phyloP scores from a whole-genome alignment of 2,888 invertebrate species.

The Cetonia aurata region DNA sequence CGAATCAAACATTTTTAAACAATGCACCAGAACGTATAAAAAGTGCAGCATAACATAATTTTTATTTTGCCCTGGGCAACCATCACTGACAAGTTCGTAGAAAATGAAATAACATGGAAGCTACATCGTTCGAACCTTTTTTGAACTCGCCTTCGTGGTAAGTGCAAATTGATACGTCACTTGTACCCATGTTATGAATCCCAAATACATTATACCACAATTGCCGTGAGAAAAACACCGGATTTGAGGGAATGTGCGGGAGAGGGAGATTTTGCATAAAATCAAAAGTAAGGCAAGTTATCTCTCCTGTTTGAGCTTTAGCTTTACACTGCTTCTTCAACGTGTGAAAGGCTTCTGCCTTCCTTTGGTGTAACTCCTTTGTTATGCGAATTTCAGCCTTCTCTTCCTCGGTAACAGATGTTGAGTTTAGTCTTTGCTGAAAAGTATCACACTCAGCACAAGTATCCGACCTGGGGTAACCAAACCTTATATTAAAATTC shows the following conservation, averaged over 20 bases:
- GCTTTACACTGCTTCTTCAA: background rate
- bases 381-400: background rate
- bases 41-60: slow-evolving; percentile 5
- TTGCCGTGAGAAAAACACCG: slow-evolving; percentile 16
- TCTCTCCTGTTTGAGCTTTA: slow-evolving; percentile 4
- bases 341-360: slow-evolving; percentile 1
- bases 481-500: slow-evolving; percentile 10
- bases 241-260: background rate
- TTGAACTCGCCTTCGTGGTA: background rate
- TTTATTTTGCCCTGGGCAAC: background rate
- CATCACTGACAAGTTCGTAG: background rate
- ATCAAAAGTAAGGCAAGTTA: slow-evolving; percentile 7
- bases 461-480: background rate
- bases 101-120: background rate
- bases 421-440: background rate
- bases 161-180: slow-evolving; percentile 1
- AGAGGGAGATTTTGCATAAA: slow-evolving; percentile 16
- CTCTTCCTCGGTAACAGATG: background rate
- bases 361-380: background rate
- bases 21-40: background rate
- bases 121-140: slow-evolving; percentile 6
- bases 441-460: background rate
- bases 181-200: slow-evolving; percentile 16
- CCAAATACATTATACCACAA: slow-evolving; percentile 23
- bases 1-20: background rate